These are phyloP conservation scores for Drosophila kurseongensis DNA, from an alignment of 1,140 invertebrate genomes.

Conservation along the genomic window DNA sequence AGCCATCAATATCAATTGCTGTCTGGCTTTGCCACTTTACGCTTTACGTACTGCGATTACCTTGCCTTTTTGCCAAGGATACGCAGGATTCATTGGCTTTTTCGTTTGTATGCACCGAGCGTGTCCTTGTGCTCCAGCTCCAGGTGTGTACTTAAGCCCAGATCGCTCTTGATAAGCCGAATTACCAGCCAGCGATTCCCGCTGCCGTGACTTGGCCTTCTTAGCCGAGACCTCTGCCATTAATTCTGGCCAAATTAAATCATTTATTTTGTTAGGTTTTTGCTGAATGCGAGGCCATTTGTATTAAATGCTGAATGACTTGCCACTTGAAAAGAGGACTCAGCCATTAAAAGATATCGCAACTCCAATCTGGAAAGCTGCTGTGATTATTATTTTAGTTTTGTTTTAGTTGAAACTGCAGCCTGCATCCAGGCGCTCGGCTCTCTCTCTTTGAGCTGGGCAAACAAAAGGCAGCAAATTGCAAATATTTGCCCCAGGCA, in stretches of 20 bases:
- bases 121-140: slow-evolving; percentile 26
- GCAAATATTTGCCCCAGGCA: slow-evolving; percentile 58
- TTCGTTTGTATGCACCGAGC: slow-evolving; percentile 4
- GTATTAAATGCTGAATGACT: slow-evolving; percentile 29
- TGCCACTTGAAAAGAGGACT: slow-evolving; percentile 10
- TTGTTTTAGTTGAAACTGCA: slow-evolving; percentile 12
- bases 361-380: not conserved
- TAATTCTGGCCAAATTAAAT: slow-evolving; percentile 71
- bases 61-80: slow-evolving; percentile 16
- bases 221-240: slow-evolving; percentile 25
- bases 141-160: slow-evolving; percentile 32
- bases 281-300: slow-evolving; percentile 19
- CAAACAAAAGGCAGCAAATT: slow-evolving; percentile 41
- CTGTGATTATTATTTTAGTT: slow-evolving; percentile 25
- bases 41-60: slow-evolving; percentile 22
- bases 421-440: slow-evolving; percentile 8
- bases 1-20: slow-evolving; percentile 78
- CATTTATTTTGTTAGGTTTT: slow-evolving; percentile 60
- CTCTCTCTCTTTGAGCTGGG: slow-evolving; percentile 5
- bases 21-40: slow-evolving; percentile 34
- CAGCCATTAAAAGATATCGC: slow-evolving; percentile 1
- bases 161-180: slow-evolving; percentile 62
- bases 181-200: slow-evolving; percentile 54
- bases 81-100: slow-evolving; percentile 13
- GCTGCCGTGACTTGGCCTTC: slow-evolving; percentile 49